Percentiles rank a stretch among this genome's conserved stretches.
Evolutionary conservation across 2,797 vertebrate species (phyloP).

Genomic region (Amazona ochrocephala): DNA sequence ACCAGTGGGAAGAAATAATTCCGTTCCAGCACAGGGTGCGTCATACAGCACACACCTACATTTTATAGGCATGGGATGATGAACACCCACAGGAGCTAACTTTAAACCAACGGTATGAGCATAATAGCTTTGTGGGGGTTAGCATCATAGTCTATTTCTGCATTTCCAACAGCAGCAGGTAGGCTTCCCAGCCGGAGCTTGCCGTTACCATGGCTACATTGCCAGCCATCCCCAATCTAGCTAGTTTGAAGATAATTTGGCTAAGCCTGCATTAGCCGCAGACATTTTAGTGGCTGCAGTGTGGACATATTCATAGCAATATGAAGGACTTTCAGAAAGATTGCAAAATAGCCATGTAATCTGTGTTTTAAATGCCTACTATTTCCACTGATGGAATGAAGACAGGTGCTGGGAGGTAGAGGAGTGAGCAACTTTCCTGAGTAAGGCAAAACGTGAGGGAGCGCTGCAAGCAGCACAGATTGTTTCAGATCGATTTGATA

Average conservation of each 20-base stretch:
- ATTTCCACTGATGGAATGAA: not conserved
- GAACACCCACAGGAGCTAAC: not conserved
- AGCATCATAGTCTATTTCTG: not conserved
- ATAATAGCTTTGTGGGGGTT: not conserved
- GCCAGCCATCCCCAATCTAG: not conserved
- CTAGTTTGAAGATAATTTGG: slow-evolving; percentile 32
- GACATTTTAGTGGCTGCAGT: slow-evolving; percentile 23
- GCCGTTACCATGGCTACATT: slow-evolving; percentile 5
- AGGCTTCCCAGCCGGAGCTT: slow-evolving; percentile 1
- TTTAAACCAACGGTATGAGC: not conserved
- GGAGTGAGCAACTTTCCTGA: accelerated
- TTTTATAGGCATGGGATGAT: not conserved
- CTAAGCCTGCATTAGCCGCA: not conserved
- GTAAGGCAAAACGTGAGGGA: not conserved
- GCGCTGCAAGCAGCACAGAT: not conserved
- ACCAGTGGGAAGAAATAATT: not conserved
- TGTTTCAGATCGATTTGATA: not conserved
- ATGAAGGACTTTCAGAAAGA: not conserved
- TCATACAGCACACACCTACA: not conserved
- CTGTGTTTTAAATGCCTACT: not conserved
- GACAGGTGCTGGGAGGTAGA: not conserved
- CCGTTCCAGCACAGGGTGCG: not conserved
- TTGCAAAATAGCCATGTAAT: not conserved
- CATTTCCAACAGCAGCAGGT: slow-evolving; percentile 18
- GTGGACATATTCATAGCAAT: not conserved